These are phyloP conservation scores for Zaprionus obscuricornis DNA, from an alignment of 2,888 invertebrate genomes.

Conservation along the genomic window DNA sequence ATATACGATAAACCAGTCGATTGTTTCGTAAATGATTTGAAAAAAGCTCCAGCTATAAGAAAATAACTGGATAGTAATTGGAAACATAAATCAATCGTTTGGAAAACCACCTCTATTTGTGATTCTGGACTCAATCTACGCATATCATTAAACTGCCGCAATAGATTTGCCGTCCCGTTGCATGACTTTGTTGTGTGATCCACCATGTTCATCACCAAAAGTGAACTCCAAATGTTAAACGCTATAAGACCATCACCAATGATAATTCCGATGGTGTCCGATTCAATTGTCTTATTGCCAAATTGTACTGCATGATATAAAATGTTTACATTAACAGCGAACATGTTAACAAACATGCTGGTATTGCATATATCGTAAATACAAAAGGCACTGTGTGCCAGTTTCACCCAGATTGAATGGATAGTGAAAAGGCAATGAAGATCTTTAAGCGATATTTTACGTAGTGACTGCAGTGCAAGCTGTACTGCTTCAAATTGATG, in stretches of 20 bases:
- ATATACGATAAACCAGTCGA: slow-evolving; percentile 46
- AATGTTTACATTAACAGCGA: slow-evolving; percentile 41
- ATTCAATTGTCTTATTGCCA: slow-evolving; percentile 30
- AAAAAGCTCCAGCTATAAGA: slow-evolving; percentile 46
- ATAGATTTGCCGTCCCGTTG: slow-evolving; percentile 39
- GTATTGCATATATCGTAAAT: slow-evolving; percentile 37
- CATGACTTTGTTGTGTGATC: slow-evolving; percentile 45
- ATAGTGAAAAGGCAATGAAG: slow-evolving; percentile 33
- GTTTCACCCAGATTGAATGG: slow-evolving; percentile 37
- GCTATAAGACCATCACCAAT: slow-evolving; percentile 36
- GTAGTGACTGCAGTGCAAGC: slow-evolving; percentile 32
- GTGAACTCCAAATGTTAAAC: slow-evolving; percentile 15
- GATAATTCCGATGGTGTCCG: not conserved
- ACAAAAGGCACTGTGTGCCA: slow-evolving; percentile 36
- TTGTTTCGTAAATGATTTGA: slow-evolving; percentile 20
- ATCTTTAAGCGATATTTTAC: not conserved
- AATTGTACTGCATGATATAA: slow-evolving; percentile 61
- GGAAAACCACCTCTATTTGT: slow-evolving; percentile 41
- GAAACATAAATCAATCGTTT: not conserved
- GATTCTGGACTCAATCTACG: slow-evolving; percentile 9
- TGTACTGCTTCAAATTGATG: slow-evolving; percentile 59
- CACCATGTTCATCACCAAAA: slow-evolving; percentile 45
- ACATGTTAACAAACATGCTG: slow-evolving; percentile 39
- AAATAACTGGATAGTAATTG: not conserved
- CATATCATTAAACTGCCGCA: slow-evolving; percentile 51